These are phyloP conservation scores for Andrena bucephala DNA, from an alignment of 2,888 invertebrate genomes.

Conservation along the genomic window DNA sequence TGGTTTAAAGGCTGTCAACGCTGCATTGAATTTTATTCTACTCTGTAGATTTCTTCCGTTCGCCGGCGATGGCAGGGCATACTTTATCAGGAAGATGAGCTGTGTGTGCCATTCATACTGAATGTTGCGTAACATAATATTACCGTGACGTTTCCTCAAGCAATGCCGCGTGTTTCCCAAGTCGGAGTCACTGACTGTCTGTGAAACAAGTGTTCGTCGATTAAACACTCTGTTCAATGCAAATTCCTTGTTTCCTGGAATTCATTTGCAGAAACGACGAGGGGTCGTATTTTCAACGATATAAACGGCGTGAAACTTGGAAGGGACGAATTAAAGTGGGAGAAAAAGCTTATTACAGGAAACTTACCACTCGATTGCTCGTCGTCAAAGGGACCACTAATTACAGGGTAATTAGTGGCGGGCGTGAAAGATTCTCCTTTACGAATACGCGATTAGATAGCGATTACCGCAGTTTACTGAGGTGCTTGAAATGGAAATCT, in stretches of 20 bases:
- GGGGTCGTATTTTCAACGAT: not conserved
- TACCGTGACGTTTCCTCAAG: too few relatives aligned
- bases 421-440: slow-evolving; percentile 46
- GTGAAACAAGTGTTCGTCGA: not conserved
- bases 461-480: slow-evolving; percentile 62
- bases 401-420: slow-evolving; percentile 68
- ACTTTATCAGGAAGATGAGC: not conserved
- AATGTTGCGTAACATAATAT: too few relatives aligned
- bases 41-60: not conserved
- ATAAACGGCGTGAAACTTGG: not conserved
- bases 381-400: slow-evolving; percentile 67
- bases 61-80: not conserved
- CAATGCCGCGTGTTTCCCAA: too few relatives aligned
- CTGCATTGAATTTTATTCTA: not conserved
- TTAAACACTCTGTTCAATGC: not conserved
- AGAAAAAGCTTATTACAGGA: slow-evolving; percentile 58
- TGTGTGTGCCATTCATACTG: too few relatives aligned
- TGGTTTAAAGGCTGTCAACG: slow-evolving; percentile 17
- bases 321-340: slow-evolving; percentile 30
- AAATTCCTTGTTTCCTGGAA: not conserved
- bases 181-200: too few relatives aligned
- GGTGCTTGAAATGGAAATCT: slow-evolving; percentile 62
- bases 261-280: not conserved
- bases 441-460: slow-evolving; percentile 62
- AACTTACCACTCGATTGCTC: slow-evolving; percentile 63